Evolutionary conservation across 2,797 vertebrate species (phyloP).

Genomic region (Caiman crocodilus): DNA sequence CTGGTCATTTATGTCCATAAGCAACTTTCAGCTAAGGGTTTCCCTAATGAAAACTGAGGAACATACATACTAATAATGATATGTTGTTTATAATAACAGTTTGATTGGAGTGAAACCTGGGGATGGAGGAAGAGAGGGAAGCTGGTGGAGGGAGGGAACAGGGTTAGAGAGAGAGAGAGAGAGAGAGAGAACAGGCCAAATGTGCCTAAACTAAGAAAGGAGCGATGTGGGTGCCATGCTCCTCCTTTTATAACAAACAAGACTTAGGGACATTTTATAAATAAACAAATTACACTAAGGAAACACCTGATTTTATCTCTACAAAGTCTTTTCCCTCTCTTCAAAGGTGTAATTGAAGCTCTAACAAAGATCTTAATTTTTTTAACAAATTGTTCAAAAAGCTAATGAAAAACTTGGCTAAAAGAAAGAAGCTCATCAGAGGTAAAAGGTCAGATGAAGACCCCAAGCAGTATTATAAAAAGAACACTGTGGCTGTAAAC

Average conservation of each 20-base stretch:
- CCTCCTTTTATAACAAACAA: not conserved
- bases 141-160: not conserved
- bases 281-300: not conserved
- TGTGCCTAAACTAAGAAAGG: not conserved
- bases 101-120: not conserved
- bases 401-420: not conserved
- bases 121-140: not conserved
- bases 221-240: not conserved
- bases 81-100: fast-evolving
- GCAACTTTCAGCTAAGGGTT: not conserved
- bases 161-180: not conserved
- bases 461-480: not conserved
- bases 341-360: not conserved
- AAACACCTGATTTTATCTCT: too few relatives aligned
- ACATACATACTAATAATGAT: fast-evolving
- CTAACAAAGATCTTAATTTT: not conserved
- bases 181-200: not conserved
- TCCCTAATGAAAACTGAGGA: not conserved
- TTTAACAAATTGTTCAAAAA: not conserved
- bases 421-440: not conserved
- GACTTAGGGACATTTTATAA: not conserved
- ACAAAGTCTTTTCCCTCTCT: not conserved
- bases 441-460: not conserved
- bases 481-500: not conserved
- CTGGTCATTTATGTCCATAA: not conserved